A percentile compares a stretch with the other conserved stretches of the same genome.
phyloP scores from a whole-genome alignment of 2,888 invertebrate species.

The Nasonovia ribisnigri region DNA sequence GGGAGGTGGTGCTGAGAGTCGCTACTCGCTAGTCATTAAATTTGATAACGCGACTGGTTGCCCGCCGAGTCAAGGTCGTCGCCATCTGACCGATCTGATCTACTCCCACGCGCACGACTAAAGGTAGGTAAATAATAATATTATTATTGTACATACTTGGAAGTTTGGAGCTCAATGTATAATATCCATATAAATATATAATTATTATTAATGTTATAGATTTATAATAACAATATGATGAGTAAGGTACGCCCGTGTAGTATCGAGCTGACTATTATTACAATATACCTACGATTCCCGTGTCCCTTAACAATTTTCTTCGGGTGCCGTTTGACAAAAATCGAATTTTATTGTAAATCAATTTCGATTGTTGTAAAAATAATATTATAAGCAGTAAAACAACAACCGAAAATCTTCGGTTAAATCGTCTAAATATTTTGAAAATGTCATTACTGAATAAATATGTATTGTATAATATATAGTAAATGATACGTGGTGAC shows the following conservation, averaged over 20 bases:
- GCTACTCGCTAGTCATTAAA: constrained; percentile 48
- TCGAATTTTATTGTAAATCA: neutral
- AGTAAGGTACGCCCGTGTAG: too few relatives aligned
- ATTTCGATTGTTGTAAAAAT: too few relatives aligned
- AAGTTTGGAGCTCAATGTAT: neutral
- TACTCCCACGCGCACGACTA: neutral
- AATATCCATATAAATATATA: neutral
- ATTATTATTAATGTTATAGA: too few relatives aligned
- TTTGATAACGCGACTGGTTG: constrained; percentile 43
- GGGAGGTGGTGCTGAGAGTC: neutral
- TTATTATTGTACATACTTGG: neutral
- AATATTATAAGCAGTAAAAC: neutral
- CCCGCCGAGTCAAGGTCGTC: constrained; percentile 45
- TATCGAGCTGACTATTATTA: neutral
- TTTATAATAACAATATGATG: neutral
- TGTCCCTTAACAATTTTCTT: neutral
- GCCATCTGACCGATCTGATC: neutral
- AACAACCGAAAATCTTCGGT: neutral
- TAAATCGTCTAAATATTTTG: too few relatives aligned
- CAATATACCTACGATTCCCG: neutral
- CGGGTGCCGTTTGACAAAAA: neutral
- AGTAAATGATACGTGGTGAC: neutral
- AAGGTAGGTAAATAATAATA: neutral
- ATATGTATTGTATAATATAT: too few relatives aligned
- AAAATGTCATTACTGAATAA: neutral